A percentile compares a stretch with the other conserved stretches of the same genome.
Evolutionary conservation across 2,888 invertebrate genomes (phyloP).

Genomic region (Nezara viridula): DNA sequence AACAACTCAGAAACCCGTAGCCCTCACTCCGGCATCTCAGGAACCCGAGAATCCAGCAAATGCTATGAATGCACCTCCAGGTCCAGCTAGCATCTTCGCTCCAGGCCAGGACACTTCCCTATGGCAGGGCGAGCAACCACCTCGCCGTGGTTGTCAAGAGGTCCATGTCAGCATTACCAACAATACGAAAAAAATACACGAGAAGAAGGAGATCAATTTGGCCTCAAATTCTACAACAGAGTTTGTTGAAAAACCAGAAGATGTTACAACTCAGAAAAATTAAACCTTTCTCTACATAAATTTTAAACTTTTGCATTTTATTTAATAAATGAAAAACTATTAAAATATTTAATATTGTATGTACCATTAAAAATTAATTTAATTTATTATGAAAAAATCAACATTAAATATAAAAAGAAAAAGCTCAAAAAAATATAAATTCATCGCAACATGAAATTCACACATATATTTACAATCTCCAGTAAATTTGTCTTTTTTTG

Average conservation of each 20-base stretch:
- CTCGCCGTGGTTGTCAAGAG: neutral
- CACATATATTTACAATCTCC: no score
- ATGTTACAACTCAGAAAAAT: neutral
- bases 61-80: neutral
- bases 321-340: neutral
- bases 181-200: neutral
- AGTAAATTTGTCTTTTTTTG: no score
- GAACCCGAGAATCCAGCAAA: neutral
- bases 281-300: neutral
- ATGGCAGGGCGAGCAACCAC: neutral
- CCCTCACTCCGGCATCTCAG: neutral
- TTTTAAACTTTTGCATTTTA: neutral
- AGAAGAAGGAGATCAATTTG: neutral
- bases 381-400: no score
- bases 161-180: slow-evolving; percentile 11
- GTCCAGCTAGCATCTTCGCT: neutral
- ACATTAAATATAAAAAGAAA: no score
- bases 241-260: neutral
- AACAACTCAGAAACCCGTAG: neutral
- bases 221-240: neutral
- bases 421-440: no score
- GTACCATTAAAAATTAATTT: no score
- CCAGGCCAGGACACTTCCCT: neutral
- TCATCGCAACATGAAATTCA: no score
- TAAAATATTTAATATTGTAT: no score